A percentile compares a stretch with the other conserved stretches of the same genome.
These are phyloP conservation scores for Argyresthia albistria DNA, from an alignment of 2,888 invertebrate species.

Conservation along the genomic window DNA sequence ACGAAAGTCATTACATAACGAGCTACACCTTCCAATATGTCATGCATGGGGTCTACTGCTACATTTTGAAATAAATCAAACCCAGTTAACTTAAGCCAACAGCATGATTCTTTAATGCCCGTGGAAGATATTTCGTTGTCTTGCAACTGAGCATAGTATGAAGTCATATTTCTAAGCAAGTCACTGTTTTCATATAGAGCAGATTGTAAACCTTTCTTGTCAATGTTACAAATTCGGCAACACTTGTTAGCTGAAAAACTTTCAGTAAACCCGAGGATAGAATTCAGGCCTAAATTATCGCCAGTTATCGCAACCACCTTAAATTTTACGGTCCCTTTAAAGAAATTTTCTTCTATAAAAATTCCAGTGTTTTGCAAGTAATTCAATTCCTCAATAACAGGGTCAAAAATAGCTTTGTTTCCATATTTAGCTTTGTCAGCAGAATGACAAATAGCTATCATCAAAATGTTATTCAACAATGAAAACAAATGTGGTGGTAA, in stretches of 20 bases:
- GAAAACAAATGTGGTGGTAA: neutral
- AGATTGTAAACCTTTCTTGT: slow-evolving; percentile 3
- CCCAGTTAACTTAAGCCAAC: no score
- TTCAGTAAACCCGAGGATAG: slow-evolving; percentile 11
- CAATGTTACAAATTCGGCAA: slow-evolving; percentile 13
- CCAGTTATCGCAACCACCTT: slow-evolving; percentile 8
- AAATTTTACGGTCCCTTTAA: slow-evolving; percentile 4
- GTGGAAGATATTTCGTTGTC: no score
- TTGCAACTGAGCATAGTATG: neutral
- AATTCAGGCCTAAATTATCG: slow-evolving; percentile 9
- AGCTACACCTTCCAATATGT: no score
- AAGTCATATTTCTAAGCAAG: neutral
- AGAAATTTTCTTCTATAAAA: neutral
- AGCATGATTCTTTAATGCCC: no score
- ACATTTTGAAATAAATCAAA: no score
- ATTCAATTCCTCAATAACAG: slow-evolving; percentile 5
- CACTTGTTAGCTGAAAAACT: slow-evolving; percentile 6
- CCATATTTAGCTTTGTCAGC: slow-evolving; percentile 4
- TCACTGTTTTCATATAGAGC: neutral
- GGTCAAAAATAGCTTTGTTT: slow-evolving; percentile 3
- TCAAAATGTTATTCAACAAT: neutral
- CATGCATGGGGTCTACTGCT: no score
- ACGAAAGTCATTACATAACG: no score
- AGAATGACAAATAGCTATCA: slow-evolving; percentile 7
- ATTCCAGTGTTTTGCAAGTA: neutral